Base-by-base conservation (phyloP, 2,797 vertebrate genomes). In the Chanos chanos region DNA sequence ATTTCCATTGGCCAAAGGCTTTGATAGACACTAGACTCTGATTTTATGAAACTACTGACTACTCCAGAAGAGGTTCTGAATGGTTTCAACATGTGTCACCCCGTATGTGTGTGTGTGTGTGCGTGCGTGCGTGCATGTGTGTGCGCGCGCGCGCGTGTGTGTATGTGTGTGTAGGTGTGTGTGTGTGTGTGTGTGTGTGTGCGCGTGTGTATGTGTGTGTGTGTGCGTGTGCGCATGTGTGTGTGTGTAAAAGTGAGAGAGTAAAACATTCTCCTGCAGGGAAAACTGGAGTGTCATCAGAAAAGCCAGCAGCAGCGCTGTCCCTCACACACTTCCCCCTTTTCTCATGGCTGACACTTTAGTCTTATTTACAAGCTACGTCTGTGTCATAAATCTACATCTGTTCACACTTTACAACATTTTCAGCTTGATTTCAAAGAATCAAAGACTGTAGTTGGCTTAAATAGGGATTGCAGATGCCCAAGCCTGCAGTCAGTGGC, bases 361-460 rank as follows among this genome's bases (percentile, higher is more conserved):
- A 57, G 51, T 31, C 51, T 67, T 65, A 64, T 75, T 72, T 72
- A 72, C 70, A 66, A 70, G 70, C 47, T 57, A 40, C 21, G 15
- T 59, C 64, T 65, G 63, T 53, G 36, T 55, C 48, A 51, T 77
- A 73, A 77, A 73, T 63, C 63, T 47, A 40, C 66, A 72, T 73
- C 67, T 75, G 75, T 68, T 71, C 63, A 53, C 69, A 64, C 56
- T 77, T 74, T 61, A 68, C 61, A 65, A 52, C 58, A 57, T 61
- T 57, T 58, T 61, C 52, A 28, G 30, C 49, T 59, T 72, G 47
- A 73, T 70, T 54, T 67, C 52, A 68, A 71, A 66, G 57, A 60
- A 71, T 70, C 25, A 53, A 66, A 45, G 4, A 5, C 21, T 39
- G 57, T 55, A 60, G 22, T 21, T 34, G 21, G 1, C 0, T 68